Percentiles rank a stretch among this genome's conserved stretches.
phyloP scores from a whole-genome alignment of 2,113 vertebrate species.

The Telmatochromis sp. region DNA sequence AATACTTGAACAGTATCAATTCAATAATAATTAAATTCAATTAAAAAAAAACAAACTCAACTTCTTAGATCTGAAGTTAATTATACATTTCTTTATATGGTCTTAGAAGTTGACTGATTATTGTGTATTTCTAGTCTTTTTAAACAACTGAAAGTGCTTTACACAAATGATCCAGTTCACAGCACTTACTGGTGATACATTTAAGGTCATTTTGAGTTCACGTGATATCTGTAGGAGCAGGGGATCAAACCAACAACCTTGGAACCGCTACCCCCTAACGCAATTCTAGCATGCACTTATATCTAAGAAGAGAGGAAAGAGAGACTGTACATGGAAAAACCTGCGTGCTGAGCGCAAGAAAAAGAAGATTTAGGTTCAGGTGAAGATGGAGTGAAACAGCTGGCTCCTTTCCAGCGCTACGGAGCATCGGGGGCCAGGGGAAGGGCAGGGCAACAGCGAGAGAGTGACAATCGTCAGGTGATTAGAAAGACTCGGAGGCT shows the following conservation, averaged over 20 bases:
- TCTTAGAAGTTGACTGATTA: neutral
- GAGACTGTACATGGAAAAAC: neutral
- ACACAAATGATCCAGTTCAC: accelerated
- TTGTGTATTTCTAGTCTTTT: neutral
- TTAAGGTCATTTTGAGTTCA: neutral
- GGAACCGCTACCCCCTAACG: neutral
- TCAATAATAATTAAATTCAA: neutral
- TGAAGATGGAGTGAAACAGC: conserved; percentile 19
- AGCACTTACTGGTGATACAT: neutral
- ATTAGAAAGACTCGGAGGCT: conserved; percentile 97
- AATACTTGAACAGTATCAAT: neutral
- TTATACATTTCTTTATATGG: neutral
- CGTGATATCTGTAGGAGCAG: neutral
- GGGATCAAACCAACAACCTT: neutral
- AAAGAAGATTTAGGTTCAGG: neutral
- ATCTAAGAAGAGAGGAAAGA: neutral
- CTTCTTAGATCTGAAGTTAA: neutral
- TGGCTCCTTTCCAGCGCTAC: conserved; percentile 27
- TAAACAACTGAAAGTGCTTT: neutral
- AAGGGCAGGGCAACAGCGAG: conserved; percentile 82
- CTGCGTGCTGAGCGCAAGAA: neutral
- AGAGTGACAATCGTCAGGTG: conserved; percentile 98
- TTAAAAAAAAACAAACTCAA: accelerated
- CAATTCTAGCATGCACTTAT: neutral
- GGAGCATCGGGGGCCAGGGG: conserved; percentile 80